Evolutionary conservation across 2,888 invertebrate genomes (phyloP).

Genomic region (Hyposoter didymator): DNA sequence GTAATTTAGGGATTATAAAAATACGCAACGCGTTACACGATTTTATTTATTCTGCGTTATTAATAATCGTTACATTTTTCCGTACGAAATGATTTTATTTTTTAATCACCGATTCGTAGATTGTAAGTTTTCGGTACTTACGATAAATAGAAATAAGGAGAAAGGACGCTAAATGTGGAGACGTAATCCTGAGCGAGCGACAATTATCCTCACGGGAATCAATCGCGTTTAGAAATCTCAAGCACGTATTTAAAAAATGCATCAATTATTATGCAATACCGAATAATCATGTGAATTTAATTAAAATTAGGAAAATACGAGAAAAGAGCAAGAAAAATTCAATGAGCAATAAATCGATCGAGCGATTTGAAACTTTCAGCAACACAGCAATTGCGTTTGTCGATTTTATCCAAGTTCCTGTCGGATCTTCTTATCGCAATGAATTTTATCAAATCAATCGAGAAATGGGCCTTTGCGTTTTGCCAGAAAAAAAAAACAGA

Average conservation of each 20-base stretch:
- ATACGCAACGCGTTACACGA: neutral
- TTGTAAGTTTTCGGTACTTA: conserved; percentile 45
- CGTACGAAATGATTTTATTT: conserved; percentile 34
- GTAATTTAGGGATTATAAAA: neutral
- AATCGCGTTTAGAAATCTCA: conserved; percentile 29
- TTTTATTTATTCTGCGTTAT: conserved; percentile 38
- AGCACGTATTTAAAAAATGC: conserved; percentile 9
- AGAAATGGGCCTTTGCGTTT: neutral
- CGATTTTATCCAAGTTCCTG: neutral
- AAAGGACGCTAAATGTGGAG: neutral
- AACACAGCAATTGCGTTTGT: neutral
- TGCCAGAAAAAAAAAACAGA: neutral
- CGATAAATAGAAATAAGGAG: neutral
- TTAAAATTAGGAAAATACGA: conserved; percentile 12
- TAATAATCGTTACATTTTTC: conserved; percentile 26
- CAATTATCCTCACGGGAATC: conserved; percentile 1
- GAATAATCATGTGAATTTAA: conserved; percentile 45
- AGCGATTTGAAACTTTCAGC: neutral
- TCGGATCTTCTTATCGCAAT: neutral
- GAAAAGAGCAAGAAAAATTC: neutral
- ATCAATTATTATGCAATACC: conserved; percentile 38
- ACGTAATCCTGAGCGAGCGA: conserved; percentile 19
- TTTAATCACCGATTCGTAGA: conserved; percentile 12
- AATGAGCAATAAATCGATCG: conserved; percentile 26
- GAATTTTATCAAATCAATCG: neutral